Evolutionary conservation across 23 tunicate species (phyloP).

Genomic region (Halocynthia roretzi): DNA sequence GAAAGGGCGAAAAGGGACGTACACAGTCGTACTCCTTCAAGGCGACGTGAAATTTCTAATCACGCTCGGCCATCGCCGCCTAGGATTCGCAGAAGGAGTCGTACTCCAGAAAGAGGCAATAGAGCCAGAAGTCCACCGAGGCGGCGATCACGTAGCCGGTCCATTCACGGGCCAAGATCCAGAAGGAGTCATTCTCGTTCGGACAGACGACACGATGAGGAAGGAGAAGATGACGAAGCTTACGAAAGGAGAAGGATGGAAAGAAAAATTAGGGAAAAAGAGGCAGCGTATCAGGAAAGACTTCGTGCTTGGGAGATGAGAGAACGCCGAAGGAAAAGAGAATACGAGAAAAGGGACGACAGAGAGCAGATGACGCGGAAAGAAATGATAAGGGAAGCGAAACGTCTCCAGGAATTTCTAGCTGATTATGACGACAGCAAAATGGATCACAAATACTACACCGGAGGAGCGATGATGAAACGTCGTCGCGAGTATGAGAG

Average conservation of each 20-base stretch:
- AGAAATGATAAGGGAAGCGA: slow-evolving; percentile 92
- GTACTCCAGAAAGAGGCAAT: slow-evolving; percentile 29
- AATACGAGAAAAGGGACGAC: slow-evolving; percentile 68
- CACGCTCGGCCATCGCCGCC: slow-evolving; percentile 17
- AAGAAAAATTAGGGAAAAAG: slow-evolving; percentile 92
- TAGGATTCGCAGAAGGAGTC: slow-evolving; percentile 24
- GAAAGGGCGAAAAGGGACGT: slow-evolving; percentile 5
- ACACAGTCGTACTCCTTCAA: slow-evolving; percentile 12
- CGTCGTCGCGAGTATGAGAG: slow-evolving; percentile 63
- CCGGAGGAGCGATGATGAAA: slow-evolving; percentile 68
- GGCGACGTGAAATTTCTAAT: not conserved
- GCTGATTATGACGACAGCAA: slow-evolving; percentile 95
- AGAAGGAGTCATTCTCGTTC: slow-evolving; percentile 49
- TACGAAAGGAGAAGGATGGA: slow-evolving; percentile 79
- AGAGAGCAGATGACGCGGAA: slow-evolving; percentile 50
- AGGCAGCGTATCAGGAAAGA: slow-evolving; percentile 91
- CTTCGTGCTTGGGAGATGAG: slow-evolving; percentile 71
- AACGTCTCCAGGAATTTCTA: slow-evolving; percentile 94
- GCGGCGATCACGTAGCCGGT: slow-evolving; percentile 34
- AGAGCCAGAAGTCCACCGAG: slow-evolving; percentile 28
- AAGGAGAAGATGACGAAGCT: slow-evolving; percentile 79
- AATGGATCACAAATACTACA: slow-evolving; percentile 80
- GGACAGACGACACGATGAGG: slow-evolving; percentile 38
- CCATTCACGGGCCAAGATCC: slow-evolving; percentile 27
- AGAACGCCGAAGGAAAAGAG: slow-evolving; percentile 84